Percentiles rank a stretch among this genome's conserved stretches.
Evolutionary conservation across 2,888 invertebrate species (phyloP).

Genomic region (Metalampra italica): DNA sequence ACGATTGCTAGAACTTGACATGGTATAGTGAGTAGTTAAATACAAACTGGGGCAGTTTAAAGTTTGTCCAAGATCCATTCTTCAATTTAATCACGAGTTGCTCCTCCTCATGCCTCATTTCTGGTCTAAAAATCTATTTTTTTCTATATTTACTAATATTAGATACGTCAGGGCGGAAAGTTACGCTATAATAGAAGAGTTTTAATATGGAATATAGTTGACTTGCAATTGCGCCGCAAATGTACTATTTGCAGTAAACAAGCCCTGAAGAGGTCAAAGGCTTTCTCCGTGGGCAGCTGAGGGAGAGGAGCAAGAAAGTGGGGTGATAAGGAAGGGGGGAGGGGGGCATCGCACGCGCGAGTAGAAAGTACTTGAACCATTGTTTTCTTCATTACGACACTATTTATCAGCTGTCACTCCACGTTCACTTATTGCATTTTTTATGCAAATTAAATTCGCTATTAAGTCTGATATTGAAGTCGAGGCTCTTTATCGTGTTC

Average conservation of each 20-base stretch:
- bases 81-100: too few relatives aligned
- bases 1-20: too few relatives aligned
- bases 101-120: too few relatives aligned
- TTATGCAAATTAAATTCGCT: slow-evolving; percentile 49
- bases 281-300: slow-evolving; percentile 60
- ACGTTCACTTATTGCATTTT: slow-evolving; percentile 53
- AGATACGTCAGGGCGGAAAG: slow-evolving; percentile 5
- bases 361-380: slow-evolving; percentile 66
- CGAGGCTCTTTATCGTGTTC: slow-evolving; percentile 16
- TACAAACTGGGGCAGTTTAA: too few relatives aligned
- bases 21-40: too few relatives aligned
- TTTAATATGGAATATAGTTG: slow-evolving; percentile 18
- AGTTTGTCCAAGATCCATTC: too few relatives aligned
- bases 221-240: slow-evolving; percentile 49
- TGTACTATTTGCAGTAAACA: slow-evolving; percentile 40
- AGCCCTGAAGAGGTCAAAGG: slow-evolving; percentile 68
- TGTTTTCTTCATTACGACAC: slow-evolving; percentile 72
- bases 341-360: slow-evolving; percentile 44
- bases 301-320: slow-evolving; percentile 21
- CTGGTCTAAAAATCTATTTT: too few relatives aligned
- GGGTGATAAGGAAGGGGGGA: slow-evolving; percentile 20
- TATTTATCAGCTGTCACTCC: slow-evolving; percentile 62
- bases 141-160: not conserved
- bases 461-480: slow-evolving; percentile 20
- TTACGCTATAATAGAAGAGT: slow-evolving; percentile 11